Evolutionary conservation across 2,113 vertebrate species (phyloP).

Genomic region (Misgurnus anguillicaudatus): DNA sequence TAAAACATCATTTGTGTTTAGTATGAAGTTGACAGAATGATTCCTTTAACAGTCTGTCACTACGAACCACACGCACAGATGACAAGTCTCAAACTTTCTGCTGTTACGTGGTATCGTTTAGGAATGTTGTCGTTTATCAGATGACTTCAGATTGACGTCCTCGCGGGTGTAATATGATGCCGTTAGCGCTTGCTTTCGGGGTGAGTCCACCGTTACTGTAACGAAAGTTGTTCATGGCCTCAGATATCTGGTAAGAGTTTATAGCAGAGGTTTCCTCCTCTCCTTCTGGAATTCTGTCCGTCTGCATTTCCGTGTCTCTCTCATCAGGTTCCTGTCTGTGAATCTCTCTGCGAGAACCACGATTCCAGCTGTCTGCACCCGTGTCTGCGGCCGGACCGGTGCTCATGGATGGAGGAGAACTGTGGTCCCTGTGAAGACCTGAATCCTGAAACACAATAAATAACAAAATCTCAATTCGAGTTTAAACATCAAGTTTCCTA

Average conservation of each 20-base stretch:
- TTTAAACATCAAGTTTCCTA: too few relatives aligned
- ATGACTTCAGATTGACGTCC: constrained; percentile 71
- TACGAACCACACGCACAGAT: too few relatives aligned
- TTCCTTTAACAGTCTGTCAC: too few relatives aligned
- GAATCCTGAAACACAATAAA: constrained; percentile 16
- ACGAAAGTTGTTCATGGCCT: constrained; percentile 84
- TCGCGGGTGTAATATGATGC: constrained; percentile 82
- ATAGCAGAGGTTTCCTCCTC: constrained; percentile 62
- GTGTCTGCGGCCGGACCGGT: constrained; percentile 31
- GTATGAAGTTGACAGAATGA: too few relatives aligned
- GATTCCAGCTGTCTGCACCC: constrained; percentile 24
- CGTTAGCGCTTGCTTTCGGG: constrained; percentile 80
- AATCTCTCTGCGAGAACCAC: constrained; percentile 8
- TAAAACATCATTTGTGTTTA: neutral
- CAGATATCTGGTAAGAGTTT: constrained; percentile 71
- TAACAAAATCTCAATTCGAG: neutral
- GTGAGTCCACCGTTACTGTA: constrained; percentile 83
- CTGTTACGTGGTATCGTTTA: too few relatives aligned
- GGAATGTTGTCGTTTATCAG: constrained; percentile 50
- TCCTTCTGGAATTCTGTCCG: constrained; percentile 39
- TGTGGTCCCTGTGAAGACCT: constrained; percentile 19
- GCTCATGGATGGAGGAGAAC: constrained; percentile 24
- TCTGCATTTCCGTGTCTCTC: constrained; percentile 39
- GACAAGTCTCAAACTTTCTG: too few relatives aligned
- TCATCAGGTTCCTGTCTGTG: constrained; percentile 16